These are phyloP conservation scores for Thaleichthys pacificus DNA, from an alignment of 2,797 vertebrate species.

Conservation along the genomic window DNA sequence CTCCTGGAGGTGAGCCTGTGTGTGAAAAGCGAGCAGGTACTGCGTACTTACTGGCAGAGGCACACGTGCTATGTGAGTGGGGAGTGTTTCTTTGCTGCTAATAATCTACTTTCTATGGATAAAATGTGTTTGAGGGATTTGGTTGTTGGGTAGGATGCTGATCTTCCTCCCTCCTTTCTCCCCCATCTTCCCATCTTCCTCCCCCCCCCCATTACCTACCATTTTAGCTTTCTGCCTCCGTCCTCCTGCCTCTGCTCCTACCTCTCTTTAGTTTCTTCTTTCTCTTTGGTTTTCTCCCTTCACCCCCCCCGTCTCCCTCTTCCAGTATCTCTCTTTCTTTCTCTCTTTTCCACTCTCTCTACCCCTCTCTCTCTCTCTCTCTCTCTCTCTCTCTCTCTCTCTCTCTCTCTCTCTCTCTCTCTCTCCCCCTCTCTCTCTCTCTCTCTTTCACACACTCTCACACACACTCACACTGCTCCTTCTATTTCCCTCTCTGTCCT, in stretches of 20 bases:
- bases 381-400: too few species aligned
- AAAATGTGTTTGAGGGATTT: too few species aligned
- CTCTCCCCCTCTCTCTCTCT: too few species aligned
- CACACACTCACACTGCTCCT: neutral
- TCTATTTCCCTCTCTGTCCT: neutral
- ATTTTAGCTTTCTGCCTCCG: slow-evolving; percentile 22
- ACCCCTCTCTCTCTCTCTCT: too few species aligned
- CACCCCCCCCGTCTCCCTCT: too few species aligned
- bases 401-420: too few species aligned
- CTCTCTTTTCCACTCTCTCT: neutral
- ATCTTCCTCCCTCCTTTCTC: neutral
- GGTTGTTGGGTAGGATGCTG: too few species aligned
- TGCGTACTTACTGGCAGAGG: neutral
- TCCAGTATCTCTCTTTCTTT: neutral
- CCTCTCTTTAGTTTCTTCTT: slow-evolving; percentile 16
- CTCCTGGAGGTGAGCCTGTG: slow-evolving; percentile 53
- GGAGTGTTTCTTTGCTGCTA: too few species aligned
- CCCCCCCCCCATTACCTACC: slow-evolving; percentile 22
- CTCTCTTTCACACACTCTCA: too few species aligned
- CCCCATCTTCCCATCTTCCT: slow-evolving; percentile 7
- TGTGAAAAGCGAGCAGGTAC: slow-evolving; percentile 49
- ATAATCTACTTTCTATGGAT: too few species aligned
- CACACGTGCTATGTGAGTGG: too few species aligned
- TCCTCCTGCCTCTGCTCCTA: slow-evolving; percentile 31
- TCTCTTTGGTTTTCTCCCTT: too few species aligned